Evolutionary conservation across 2,888 invertebrate genomes (phyloP), one percentile per base, ranked within the genome.

Genomic region (Campoletis raptor): DNA sequence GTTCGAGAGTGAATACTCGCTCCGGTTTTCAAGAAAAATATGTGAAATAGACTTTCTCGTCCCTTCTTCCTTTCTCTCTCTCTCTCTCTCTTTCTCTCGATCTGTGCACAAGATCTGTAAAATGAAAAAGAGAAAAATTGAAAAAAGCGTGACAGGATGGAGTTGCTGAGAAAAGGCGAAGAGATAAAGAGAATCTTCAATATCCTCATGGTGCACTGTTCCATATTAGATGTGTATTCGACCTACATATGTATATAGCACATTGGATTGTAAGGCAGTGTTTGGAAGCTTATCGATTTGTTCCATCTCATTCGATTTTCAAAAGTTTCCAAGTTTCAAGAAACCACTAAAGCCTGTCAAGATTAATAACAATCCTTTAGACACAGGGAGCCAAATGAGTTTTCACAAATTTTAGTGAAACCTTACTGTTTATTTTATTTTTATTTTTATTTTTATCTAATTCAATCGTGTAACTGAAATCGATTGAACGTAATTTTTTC

Each of bases 221-320:
- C 30, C 57, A 64, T 61, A 37, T 72, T 73, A 52, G 42, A 81
- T 81, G 36, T 36, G 45, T 3, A 30, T 9, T 40, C 91, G 92
- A 93, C 93, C 93, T 90, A 92, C 88, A 92, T 93, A 86, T 90
- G 88, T 90, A 86, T 90, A 88, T 90, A 30, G 36, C 42, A 21
- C 36, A 30, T 9, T 76, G 89, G 91, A 91, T 52, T 91, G 89
- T 77, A 24, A 89, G 90, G 90, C 89, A 90, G 87, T 90, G 90
- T 88, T 88, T 87, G 30, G 3, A 89, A 89, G 40, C 90, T 91
- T 93, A 93, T 93, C 91, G 93, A 93, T 93, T 93, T 7, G 18
- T 48, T 48, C 48, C 6, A 18, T n/a, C n/a, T n/a, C 48, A 18
- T 48, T 5, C 18, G n/a, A 18, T 48, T 48, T 7, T 7, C 48